Percentiles rank a stretch among this genome's conserved stretches.
Conservation (phyloP, 2,888 invertebrate species). For the Pasiphila rectangulata region DNA sequence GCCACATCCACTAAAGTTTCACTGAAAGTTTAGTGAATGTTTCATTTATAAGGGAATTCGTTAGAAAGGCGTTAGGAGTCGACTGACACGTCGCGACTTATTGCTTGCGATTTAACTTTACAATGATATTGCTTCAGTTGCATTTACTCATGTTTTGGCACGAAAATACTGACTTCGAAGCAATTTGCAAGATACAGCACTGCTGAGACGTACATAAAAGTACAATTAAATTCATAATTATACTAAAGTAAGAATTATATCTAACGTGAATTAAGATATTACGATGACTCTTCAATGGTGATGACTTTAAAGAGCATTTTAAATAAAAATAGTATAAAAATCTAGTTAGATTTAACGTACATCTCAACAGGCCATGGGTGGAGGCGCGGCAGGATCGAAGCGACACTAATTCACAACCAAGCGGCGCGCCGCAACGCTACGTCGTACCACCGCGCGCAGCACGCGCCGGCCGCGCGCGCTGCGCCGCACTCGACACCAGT, state of each 20-base stretch:
- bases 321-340: not conserved
- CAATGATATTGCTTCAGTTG: slow-evolving; percentile 58
- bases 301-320: not conserved
- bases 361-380: slow-evolving; percentile 3
- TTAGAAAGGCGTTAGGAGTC: slow-evolving; percentile 19
- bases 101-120: slow-evolving; percentile 46
- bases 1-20: slow-evolving; percentile 9
- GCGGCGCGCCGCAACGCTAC: slow-evolving; percentile 48
- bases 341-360: slow-evolving; percentile 2
- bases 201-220: slow-evolving; percentile 23
- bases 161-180: slow-evolving; percentile 50
- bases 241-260: no score
- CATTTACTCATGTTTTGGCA: slow-evolving; percentile 50
- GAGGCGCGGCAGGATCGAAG: slow-evolving; percentile 38
- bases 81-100: slow-evolving; percentile 31
- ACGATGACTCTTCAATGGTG: no score
- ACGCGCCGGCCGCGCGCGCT: not conserved
- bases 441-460: slow-evolving; percentile 7
- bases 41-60: slow-evolving; percentile 11
- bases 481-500: slow-evolving; percentile 37
- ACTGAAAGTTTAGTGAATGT: not conserved
- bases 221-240: no score
- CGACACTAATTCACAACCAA: slow-evolving; percentile 72
- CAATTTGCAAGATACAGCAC: slow-evolving; percentile 23
- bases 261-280: no score